Evolutionary conservation across 2,797 vertebrate species (phyloP).

Genomic region (Zalophus californianus): DNA sequence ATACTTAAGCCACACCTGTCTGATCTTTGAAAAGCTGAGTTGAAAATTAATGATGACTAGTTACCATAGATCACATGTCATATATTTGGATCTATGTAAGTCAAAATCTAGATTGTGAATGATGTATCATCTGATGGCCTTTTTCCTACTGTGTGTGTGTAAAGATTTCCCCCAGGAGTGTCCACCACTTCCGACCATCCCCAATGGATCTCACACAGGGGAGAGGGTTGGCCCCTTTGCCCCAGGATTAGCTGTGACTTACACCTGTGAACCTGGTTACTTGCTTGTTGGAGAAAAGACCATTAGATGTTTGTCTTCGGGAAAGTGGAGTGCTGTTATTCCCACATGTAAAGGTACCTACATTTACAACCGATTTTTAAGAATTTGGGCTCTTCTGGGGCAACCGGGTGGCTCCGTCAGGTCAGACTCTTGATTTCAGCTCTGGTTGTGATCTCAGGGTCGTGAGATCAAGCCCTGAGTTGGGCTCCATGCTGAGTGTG

Average conservation of each 20-base stretch:
- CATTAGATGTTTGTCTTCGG: slow-evolving; percentile 79
- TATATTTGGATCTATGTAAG: background rate
- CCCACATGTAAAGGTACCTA: slow-evolving; percentile 84
- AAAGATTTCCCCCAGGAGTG: slow-evolving; percentile 74
- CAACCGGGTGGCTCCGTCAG: background rate
- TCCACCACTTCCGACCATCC: slow-evolving; percentile 69
- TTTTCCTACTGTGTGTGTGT: slow-evolving; percentile 8
- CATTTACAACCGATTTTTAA: background rate
- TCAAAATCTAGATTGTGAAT: background rate
- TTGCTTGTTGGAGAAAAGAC: slow-evolving; percentile 74
- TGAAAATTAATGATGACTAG: background rate
- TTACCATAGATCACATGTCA: background rate
- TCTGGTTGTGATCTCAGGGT: background rate
- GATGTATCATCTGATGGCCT: slow-evolving; percentile 21
- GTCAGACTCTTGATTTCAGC: background rate
- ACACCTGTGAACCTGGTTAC: slow-evolving; percentile 84
- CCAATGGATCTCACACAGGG: slow-evolving; percentile 73
- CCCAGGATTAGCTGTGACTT: slow-evolving; percentile 79
- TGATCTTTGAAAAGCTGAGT: background rate
- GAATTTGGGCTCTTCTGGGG: background rate
- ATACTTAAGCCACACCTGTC: background rate
- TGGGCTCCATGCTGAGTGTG: background rate
- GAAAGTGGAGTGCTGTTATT: slow-evolving; percentile 82
- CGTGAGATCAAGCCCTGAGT: background rate
- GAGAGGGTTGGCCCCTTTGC: slow-evolving; percentile 28